Base-by-base conservation (phyloP, 2,797 vertebrate species). In the Liparis tanakae region DNA sequence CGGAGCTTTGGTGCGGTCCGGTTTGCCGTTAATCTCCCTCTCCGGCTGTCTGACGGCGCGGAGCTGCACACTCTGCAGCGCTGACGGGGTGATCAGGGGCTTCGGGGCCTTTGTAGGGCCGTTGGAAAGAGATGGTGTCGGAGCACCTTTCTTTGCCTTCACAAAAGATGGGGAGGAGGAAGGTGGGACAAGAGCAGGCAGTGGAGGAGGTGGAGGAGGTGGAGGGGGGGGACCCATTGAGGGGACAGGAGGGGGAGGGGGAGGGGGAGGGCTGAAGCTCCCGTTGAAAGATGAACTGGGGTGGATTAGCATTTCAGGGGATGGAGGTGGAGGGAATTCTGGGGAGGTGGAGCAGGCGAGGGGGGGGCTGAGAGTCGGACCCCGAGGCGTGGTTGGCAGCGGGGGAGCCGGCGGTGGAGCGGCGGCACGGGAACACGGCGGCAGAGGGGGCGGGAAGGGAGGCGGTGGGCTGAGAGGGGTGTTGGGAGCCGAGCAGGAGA, bases 41-140 rank as follows among this genome's bases (percentile, higher is more conserved):
- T 92, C 89, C 2, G 62, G 65, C 74, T 89, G 94, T 82, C 90
- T 96, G 78, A 98, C 95, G 0, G 96, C 96, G 78, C 96, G 96
- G 77, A 99, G 90, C 80, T 97, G 97, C 57, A 99, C 95, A 83
- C 94, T 97, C 91, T 97, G 97, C 67, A 99, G 90, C 0, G 94
- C 96, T 70, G 97, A 95, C 0, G 97, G 91, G 41, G 98, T 99
- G 80, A 99, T 95, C 50, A 98, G 91, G 48, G 96, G 97, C 92
- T 96, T 94, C 41, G 90, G 80, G 17, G 93, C 93, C 69, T 82
- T 85, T 84, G 94, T 70, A 0, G 91, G 93, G 85, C 54, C 89
- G 18, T 80, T 76, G 2, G 80, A 88, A 62, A 72, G 79, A 74
- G 84, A 84, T 36, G 85, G 33, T 83, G 93, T 93, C 7, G 85